A percentile compares a stretch with the other conserved stretches of the same genome.
Evolutionary conservation across 1,140 invertebrate species (phyloP).

Genomic region (Drosophila setifemur): DNA sequence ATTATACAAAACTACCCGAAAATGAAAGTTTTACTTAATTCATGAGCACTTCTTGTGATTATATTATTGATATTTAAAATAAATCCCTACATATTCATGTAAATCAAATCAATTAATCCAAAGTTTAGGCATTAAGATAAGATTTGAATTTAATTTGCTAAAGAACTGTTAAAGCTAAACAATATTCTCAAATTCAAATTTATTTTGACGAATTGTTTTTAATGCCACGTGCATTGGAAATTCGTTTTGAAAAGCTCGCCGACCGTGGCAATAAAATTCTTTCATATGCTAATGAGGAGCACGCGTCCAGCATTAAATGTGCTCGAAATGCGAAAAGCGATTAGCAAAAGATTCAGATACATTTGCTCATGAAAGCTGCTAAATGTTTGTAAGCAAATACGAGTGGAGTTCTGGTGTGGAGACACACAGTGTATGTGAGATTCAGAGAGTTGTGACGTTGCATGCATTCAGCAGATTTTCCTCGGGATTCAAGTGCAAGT

Average conservation of each 20-base stretch:
- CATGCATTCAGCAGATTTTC: slow-evolving; percentile 36
- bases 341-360: slow-evolving; percentile 52
- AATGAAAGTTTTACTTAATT: too few species aligned
- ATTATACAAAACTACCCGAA: too few species aligned
- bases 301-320: slow-evolving; percentile 69
- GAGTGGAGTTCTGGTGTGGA: slow-evolving; percentile 3
- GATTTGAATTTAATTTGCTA: slow-evolving; percentile 12
- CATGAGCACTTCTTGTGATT: too few species aligned
- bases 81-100: too few species aligned
- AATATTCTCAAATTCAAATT: too few species aligned
- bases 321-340: slow-evolving; percentile 69
- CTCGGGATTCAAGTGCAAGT: slow-evolving; percentile 27
- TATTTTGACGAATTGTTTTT: neutral
- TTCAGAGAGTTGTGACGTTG: slow-evolving; percentile 26
- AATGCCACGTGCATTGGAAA: slow-evolving; percentile 23
- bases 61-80: too few species aligned
- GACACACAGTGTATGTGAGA: neutral
- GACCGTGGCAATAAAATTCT: slow-evolving; percentile 45
- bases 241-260: neutral
- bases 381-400: slow-evolving; percentile 73
- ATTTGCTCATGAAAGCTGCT: slow-evolving; percentile 59
- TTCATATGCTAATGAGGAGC: slow-evolving; percentile 72
- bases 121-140: neutral
- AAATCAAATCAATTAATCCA: neutral
- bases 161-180: too few species aligned